Conservation (phyloP, 2,797 vertebrate species). For the Hydrophis major region DNA sequence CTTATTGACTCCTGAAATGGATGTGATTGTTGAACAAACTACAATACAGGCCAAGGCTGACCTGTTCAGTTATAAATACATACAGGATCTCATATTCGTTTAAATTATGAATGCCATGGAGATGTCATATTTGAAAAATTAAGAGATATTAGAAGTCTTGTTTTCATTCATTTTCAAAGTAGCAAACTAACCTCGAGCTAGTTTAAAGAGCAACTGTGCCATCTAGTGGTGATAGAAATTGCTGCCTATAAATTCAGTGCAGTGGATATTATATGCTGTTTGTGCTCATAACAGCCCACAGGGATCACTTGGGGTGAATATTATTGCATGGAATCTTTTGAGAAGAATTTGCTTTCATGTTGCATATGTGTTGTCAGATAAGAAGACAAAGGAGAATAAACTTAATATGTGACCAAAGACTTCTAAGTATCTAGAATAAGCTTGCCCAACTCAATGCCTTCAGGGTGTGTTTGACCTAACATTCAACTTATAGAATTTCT, state of each 20-base stretch:
- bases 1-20: not conserved
- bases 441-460: not conserved
- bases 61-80: not conserved
- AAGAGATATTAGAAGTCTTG: not conserved
- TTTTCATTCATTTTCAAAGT: not conserved
- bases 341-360: not conserved
- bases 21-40: not conserved
- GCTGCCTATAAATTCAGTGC: not conserved
- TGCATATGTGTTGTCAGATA: not conserved
- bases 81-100: not conserved
- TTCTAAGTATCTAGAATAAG: not conserved
- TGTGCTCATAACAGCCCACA: not conserved
- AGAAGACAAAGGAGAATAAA: not conserved
- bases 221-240: not conserved
- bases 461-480: not conserved
- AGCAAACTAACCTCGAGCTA: not conserved
- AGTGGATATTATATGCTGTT: not conserved
- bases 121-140: not conserved
- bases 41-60: not conserved
- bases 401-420: not conserved
- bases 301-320: not conserved
- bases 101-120: not conserved
- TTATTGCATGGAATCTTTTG: not conserved
- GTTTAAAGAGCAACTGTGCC: not conserved
- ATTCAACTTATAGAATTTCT: not conserved